Base-by-base conservation (phyloP, 23 tunicate genomes). In the Oikopleura albicans region DNA sequence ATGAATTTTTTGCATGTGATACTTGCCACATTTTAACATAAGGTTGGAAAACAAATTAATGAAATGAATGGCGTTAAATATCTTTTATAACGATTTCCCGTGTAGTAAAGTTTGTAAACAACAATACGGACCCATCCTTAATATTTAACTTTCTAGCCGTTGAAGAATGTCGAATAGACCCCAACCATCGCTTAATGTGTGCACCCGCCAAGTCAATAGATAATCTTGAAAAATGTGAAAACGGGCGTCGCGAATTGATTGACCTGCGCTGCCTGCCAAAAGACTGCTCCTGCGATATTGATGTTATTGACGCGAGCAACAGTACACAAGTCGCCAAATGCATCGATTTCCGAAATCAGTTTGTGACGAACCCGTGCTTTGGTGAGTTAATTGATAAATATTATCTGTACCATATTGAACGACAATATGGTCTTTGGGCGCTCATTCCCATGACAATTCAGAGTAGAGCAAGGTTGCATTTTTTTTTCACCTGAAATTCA, bases 271-370 rank as follows among this genome's bases (percentile, higher is more conserved):
- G 79, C 79, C 79, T 71, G 4, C 79, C 79, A 27, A 16, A 29
- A 12, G 79, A 71, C 37, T 71, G 79, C 35, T 12, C 34, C 79
- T 71, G 79, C 79, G 79, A 71, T 29, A 71, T 71, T 27, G 79
- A 71, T 37, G 79, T 12, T 29, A 12, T 71, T 12, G 34, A 71
- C 4, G 27, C 35, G 4, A 71, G 4, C 36, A 71, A 29, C 35
- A 31, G 79, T 4, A 71, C 27, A 29, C 79, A 71, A 16, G 79
- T 71, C 34, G 27, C 2, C 37, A 16, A 16, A 4, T 71, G 79
- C 79, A 71, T 12, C 37, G 35, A 16, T 71, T 71, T 71, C 37
- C 33, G 79, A 16, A 71, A 71, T 29, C 79, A 71, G 37, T 71
- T 12, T 29, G 2, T 71, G 4, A 71, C 79, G 37, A 71, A 71